Conservation (phyloP, 2,888 invertebrate genomes). For the Heteromurus nitidus region DNA sequence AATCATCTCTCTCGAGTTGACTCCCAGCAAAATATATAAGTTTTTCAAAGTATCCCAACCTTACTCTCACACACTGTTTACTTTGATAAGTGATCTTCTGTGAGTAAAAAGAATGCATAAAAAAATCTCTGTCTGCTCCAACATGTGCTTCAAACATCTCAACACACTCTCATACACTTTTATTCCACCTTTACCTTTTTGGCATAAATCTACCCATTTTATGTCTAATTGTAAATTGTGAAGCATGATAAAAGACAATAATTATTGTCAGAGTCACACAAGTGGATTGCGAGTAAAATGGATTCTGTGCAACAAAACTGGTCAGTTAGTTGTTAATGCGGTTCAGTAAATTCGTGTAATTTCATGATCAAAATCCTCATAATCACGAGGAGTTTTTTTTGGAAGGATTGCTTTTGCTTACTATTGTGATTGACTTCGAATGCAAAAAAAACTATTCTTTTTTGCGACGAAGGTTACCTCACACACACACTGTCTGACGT, state of each 20-base stretch:
- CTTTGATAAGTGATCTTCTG: too few species aligned
- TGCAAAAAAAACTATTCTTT: neutral
- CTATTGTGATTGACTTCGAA: slow-evolving; percentile 3
- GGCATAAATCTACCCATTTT: neutral
- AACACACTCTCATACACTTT: too few species aligned
- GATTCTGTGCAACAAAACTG: slow-evolving; percentile 3
- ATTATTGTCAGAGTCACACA: slow-evolving; percentile 21
- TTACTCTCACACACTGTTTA: too few species aligned
- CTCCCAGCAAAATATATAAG: too few species aligned
- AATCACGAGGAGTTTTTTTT: slow-evolving; percentile 2
- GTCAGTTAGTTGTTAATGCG: slow-evolving; percentile 21
- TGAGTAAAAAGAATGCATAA: too few species aligned
- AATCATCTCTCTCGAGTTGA: too few species aligned
- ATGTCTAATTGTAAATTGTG: neutral
- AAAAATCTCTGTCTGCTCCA: too few species aligned
- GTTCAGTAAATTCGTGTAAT: slow-evolving; percentile 14
- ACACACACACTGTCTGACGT: too few species aligned
- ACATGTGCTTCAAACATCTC: too few species aligned
- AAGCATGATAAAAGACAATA: slow-evolving; percentile 13
- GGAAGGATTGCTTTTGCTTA: neutral
- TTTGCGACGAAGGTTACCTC: slow-evolving; percentile 10
- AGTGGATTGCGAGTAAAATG: slow-evolving; percentile 4
- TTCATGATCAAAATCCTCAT: slow-evolving; percentile 30
- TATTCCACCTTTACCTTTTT: too few species aligned
- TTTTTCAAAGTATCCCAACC: too few species aligned